Base-by-base conservation (phyloP, 2,797 vertebrate species). In the Hirundo rustica region DNA sequence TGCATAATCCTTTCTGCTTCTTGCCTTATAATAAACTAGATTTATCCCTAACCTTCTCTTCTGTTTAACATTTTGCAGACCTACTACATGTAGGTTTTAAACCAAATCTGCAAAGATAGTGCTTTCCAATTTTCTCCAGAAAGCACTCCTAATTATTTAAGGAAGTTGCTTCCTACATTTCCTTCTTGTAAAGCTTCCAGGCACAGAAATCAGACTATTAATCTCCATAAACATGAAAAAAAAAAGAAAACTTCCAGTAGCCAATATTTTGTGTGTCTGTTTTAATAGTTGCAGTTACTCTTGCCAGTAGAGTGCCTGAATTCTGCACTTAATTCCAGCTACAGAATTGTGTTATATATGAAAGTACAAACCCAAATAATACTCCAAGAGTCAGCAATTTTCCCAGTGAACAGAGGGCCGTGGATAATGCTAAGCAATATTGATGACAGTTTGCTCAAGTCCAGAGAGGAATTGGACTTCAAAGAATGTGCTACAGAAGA, bases 1-100 rank as follows among this genome's bases (percentile, higher is more conserved):
- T 93, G 34, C 57, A 94, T 89, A 96, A 94, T 62, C 90, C 57
- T 85, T 87, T 86, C 60, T 71, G 25, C 74, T 95, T 66, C 61
- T 84, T 61, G 58, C 51, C 70, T 82, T 89, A 77, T 53, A 92
- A 95, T 72, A 91, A 96, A 84, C 72, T 60, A 80, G 64, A 77
- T 95, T 88, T 95, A 95, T 68, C 61, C 40, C 44, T 88, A 88
- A 83, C 50, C n/a, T 85, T 90, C 76, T 75, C 23, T 79, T 87
- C 81, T 55, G 40, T 30, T 66, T 58, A 82, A 94, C 87, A 89
- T 75, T 89, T 89, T 70, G 62, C 58, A 88, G 88, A 72, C 36
- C 50, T 77, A 54, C 44, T 84, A 58, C 36, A 84, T 32, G 36
- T 45, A 86, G 57, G 53, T 62, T 95, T 94, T 92, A 96, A 82